Evolutionary conservation across 2,888 invertebrate genomes (phyloP), one percentile per base, ranked within the genome.

Genomic region (Sthenelais limicola): DNA sequence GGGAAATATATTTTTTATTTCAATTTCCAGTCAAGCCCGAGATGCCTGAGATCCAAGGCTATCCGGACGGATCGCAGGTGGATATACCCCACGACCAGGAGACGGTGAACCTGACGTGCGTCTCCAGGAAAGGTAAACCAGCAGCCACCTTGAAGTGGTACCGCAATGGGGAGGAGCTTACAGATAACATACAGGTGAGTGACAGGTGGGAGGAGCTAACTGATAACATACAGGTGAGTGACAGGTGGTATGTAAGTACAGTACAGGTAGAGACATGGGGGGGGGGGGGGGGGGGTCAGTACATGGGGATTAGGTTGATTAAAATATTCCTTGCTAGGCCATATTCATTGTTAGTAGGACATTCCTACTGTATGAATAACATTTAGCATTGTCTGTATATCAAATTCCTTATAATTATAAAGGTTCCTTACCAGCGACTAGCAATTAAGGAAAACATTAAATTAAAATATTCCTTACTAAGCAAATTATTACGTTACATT

Each of bases 71-170:
- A 0, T 96, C 97, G 84, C 93, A 93, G 85, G 91, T 95, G 72
- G 82, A 83, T 70, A 82, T 94, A 0, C 92, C 96, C 35, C 91
- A 94, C 26, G 91, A 94, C n/a, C 96, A 96, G 0, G 94, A 96
- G 87, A 92, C 92, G 71, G 91, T 97, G 18, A 94, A 94, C 83
- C 91, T 98, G 79, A 92, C 93, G 77, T 99, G 99, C 89, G 91
- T 94, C 72, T 96, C 97, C 76, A 91, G 94, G 15, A 96, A 96
- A 2, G 98, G 98, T 0, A 97, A 98, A 89, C 98, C 99, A 3
- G 94, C 96, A 4, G 97, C 98, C 0, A 72, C 72, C 0, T 74
- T 86, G 12, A 78, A 77, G 47, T 96, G 87, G 97, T 96, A 94
- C 89, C 93, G 95, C 87, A 96, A 97, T 85, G 94, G 94, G n/a